Evolutionary conservation across 1,140 invertebrate species (phyloP), one percentile per base, ranked within the genome.

Genomic region (Drosophila teissieri): DNA sequence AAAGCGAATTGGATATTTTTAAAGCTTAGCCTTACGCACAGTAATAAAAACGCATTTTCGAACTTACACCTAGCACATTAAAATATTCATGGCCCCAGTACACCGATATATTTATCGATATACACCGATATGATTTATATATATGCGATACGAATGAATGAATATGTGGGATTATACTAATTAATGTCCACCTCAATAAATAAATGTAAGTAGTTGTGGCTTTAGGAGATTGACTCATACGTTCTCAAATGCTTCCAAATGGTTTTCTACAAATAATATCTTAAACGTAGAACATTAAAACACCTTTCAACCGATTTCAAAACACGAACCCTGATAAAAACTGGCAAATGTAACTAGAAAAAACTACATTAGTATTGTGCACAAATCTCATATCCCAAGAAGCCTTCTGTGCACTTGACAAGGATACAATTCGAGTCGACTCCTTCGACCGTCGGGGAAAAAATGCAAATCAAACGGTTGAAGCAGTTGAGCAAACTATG

Each of bases 401-500:
- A 51, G 70, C 75, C 22, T 64, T 74, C 40, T 42, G 82, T 85
- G 81, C 81, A 79, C 52, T 86, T 60, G 36, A 57, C 31, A 78
- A 44, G 51, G 37, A 61, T 22, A 39, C 37, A 55, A 42, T 19
- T 14, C 44, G 11, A 52, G 36, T 39, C 31, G 44, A 55, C 58
- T 74, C 39, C 39, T 56, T 64, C 45, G 61, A 40, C 24, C 27
- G 24, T 44, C 49, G 60, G 52, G 31, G 46, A 42, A 60, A 60
- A 53, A 53, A 61, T 72, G 80, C 73, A 80, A 88, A 77, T 42
- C 19, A 84, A 84, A 69, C 37, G 17, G 15, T 63, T 44, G 60
- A 82, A 88, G 78, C 83, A 55, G 48, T 86, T 63, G 65, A 88
- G 82, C 82, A 86, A 88, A 86, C 56, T 56, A 78, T 68, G 51